These are phyloP conservation scores for Cheilosia vernalis DNA, from an alignment of 2,888 invertebrate genomes.

Conservation along the genomic window DNA sequence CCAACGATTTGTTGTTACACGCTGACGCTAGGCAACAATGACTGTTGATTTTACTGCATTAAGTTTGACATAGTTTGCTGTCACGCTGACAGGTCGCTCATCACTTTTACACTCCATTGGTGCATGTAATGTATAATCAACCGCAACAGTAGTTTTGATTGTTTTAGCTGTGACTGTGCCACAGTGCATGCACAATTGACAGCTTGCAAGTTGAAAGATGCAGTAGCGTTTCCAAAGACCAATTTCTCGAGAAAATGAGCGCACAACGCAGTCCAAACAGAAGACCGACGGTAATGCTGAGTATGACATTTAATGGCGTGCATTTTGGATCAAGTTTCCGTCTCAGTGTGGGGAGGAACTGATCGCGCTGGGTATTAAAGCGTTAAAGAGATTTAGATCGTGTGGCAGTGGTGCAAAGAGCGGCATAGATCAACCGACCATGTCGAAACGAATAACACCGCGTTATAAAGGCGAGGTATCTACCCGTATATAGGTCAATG, in stretches of 20 bases:
- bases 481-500: conserved; percentile 65
- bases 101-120: conserved; percentile 73
- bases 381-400: conserved; percentile 47
- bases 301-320: conserved; percentile 54
- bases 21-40: conserved; percentile 36
- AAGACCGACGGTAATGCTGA: conserved; percentile 17
- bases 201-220: conserved; percentile 44
- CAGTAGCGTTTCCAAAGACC: conserved; percentile 61
- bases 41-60: conserved; percentile 63
- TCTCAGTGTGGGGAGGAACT: conserved; percentile 10
- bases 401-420: conserved; percentile 26
- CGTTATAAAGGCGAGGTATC: conserved; percentile 43
- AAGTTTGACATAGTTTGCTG: conserved; percentile 67
- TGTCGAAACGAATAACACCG: conserved; percentile 43
- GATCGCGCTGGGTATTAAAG: conserved; percentile 17
- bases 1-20: conserved; percentile 31
- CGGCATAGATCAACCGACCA: conserved; percentile 45
- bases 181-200: conserved; percentile 64
- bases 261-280: conserved; percentile 10
- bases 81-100: conserved; percentile 73
- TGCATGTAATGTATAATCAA: conserved; percentile 67
- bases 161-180: conserved; percentile 47
- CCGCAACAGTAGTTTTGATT: conserved; percentile 57
- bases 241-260: conserved; percentile 57
- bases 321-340: conserved; percentile 64